Percentiles rank a stretch among this genome's conserved stretches.
These are phyloP conservation scores for Colletes latitarsis DNA, from an alignment of 1,140 invertebrate genomes.

Conservation along the genomic window DNA sequence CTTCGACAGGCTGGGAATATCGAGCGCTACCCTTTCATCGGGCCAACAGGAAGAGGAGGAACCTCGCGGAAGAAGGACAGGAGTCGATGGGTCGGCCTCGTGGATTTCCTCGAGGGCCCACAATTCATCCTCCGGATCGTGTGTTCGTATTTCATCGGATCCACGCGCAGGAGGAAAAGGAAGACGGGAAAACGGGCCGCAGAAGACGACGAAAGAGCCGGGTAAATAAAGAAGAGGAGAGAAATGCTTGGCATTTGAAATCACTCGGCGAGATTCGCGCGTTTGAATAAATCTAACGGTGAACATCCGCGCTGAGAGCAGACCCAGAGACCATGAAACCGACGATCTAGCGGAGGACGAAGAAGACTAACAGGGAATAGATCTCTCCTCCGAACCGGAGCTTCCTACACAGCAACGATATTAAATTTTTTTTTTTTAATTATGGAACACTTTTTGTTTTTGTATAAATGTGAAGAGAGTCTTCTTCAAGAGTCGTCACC, in stretches of 20 bases:
- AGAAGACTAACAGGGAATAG: conserved; percentile 14
- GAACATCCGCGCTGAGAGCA: conserved; percentile 35
- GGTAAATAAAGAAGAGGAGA: not conserved
- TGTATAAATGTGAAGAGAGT: too few species aligned
- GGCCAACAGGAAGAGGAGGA: not conserved
- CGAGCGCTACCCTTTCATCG: conserved; percentile 15
- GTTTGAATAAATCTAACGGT: conserved; percentile 67
- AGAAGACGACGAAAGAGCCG: not conserved
- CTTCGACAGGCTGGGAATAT: conserved; percentile 37
- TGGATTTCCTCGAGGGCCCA: conserved; percentile 42
- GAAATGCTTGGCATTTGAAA: conserved; percentile 37
- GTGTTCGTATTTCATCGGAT: conserved; percentile 54
- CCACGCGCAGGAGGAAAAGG: not conserved
- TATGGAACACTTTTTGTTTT: too few species aligned
- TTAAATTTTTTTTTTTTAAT: too few species aligned
- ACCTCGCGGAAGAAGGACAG: conserved; percentile 2
- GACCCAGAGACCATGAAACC: not conserved
- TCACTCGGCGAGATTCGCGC: conserved; percentile 48
- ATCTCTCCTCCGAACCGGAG: not conserved
- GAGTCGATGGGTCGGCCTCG: not conserved
- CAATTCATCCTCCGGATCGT: conserved; percentile 51
- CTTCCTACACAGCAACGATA: not conserved
- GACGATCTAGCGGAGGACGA: not conserved
- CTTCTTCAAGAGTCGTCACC: too few species aligned
- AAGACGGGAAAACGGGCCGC: not conserved